phyloP scores from a whole-genome alignment of 2,888 invertebrate genomes.

The Campoletis raptor region DNA sequence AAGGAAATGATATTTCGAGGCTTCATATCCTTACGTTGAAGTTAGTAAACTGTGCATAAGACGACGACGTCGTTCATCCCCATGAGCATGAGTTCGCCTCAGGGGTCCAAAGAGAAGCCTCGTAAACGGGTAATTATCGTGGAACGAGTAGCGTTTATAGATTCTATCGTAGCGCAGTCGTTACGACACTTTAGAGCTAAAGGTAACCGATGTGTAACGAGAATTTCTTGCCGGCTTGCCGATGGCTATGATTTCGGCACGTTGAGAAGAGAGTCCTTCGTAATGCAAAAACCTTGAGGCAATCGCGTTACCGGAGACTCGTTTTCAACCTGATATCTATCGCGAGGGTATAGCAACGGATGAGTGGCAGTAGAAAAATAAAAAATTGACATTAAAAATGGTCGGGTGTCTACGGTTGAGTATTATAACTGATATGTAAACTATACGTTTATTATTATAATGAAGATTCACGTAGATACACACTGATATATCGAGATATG shows the following conservation, averaged over 20 bases:
- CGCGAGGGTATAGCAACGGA: conserved; percentile 21
- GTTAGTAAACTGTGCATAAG: neutral
- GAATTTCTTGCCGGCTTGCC: conserved; percentile 69
- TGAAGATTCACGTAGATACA: conserved; percentile 1
- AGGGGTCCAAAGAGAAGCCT: conserved; percentile 40
- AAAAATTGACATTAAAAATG: neutral
- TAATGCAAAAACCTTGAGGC: conserved; percentile 51
- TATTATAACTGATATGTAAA: neutral
- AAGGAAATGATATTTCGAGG: conserved; percentile 59
- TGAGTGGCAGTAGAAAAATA: conserved; percentile 6
- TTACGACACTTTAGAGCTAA: conserved; percentile 77
- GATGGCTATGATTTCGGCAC: conserved; percentile 73
- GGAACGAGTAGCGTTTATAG: conserved; percentile 75
- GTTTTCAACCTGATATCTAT: conserved; percentile 36
- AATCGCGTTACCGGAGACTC: conserved; percentile 35
- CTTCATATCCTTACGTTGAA: neutral
- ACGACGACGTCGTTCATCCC: conserved; percentile 30
- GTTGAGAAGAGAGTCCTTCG: conserved; percentile 30
- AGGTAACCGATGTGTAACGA: conserved; percentile 57
- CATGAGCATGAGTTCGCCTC: conserved; percentile 20
- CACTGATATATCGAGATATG: conserved; percentile 2
- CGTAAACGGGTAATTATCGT: conserved; percentile 75
- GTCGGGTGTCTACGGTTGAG: neutral
- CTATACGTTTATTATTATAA: neutral
- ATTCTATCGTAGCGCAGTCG: conserved; percentile 72